Conservation (phyloP, 2,113 vertebrate species). For the Pelvicachromis taeniatus region DNA sequence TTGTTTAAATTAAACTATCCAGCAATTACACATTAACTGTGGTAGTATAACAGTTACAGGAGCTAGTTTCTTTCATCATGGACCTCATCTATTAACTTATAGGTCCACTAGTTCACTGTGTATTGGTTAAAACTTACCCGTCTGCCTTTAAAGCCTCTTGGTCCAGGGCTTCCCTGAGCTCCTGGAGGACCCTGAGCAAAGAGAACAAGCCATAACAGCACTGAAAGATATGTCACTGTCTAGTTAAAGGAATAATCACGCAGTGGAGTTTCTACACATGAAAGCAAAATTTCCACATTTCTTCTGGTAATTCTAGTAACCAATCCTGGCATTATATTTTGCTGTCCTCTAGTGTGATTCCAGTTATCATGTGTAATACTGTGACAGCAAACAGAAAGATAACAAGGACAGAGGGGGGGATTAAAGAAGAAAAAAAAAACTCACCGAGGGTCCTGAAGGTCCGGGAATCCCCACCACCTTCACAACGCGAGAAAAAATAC, state of each 20-base stretch:
- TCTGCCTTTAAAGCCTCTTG: slow-evolving; percentile 89
- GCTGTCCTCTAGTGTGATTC: slow-evolving; percentile 6
- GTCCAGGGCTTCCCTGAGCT: slow-evolving; percentile 83
- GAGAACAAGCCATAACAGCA: neutral
- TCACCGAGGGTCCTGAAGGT: slow-evolving; percentile 78
- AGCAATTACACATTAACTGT: neutral
- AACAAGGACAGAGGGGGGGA: neutral
- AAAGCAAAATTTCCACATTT: neutral
- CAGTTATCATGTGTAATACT: neutral
- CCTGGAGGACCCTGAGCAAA: slow-evolving; percentile 86
- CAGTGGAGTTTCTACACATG: neutral
- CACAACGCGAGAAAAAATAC: neutral
- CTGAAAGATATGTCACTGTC: neutral
- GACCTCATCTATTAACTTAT: neutral
- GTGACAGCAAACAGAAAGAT: neutral
- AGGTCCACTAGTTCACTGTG: neutral
- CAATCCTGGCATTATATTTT: neutral
- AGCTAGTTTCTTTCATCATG: neutral
- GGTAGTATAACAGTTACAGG: neutral
- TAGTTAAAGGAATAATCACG: neutral
- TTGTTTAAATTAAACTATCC: neutral
- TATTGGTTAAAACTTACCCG: slow-evolving; percentile 61
- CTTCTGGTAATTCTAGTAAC: neutral
- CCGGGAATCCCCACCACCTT: slow-evolving; percentile 89
- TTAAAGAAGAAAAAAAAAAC: slow-evolving; percentile 13